These are phyloP conservation scores for Synanthedon vespiformis DNA, from an alignment of 2,888 invertebrate species.

Conservation along the genomic window DNA sequence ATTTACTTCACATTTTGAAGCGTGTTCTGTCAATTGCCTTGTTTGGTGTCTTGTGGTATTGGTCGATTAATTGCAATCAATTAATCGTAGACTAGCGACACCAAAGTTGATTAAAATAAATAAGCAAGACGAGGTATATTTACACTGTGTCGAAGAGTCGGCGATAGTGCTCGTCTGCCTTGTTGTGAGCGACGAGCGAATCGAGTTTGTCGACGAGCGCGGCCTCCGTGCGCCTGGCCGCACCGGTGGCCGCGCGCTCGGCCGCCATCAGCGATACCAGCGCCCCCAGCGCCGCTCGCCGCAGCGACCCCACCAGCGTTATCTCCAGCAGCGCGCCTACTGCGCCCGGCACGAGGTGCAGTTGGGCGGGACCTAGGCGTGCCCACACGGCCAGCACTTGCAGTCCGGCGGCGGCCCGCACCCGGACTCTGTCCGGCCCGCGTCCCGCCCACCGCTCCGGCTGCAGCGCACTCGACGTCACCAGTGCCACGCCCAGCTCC, in stretches of 20 bases:
- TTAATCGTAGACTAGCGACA: neutral
- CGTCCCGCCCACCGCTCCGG: constrained; percentile 57
- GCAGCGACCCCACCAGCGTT: constrained; percentile 89
- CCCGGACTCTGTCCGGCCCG: constrained; percentile 71
- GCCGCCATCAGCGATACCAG: constrained; percentile 97
- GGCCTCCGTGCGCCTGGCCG: constrained; percentile 91
- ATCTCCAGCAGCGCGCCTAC: constrained; percentile 95
- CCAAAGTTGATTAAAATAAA: neutral
- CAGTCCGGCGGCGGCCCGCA: constrained; percentile 93
- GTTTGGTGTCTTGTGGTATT: too few relatives aligned
- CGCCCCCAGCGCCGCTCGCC: constrained; percentile 91
- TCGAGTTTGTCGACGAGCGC: constrained; percentile 95
- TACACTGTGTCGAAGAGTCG: constrained; percentile 96
- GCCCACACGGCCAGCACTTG: constrained; percentile 94
- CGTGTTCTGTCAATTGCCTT: too few relatives aligned
- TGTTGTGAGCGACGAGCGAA: constrained; percentile 91
- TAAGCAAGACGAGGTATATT: constrained; percentile 53
- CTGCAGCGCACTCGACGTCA: constrained; percentile 49
- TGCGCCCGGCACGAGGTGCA: constrained; percentile 91
- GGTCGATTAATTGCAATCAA: neutral
- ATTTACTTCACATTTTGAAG: too few relatives aligned
- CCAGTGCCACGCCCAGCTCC: constrained; percentile 57
- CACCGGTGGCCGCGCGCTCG: constrained; percentile 84
- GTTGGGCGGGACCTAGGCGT: constrained; percentile 84
- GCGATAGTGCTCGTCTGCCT: constrained; percentile 93